Base-by-base conservation (phyloP, 2,113 vertebrate genomes). In the Psephotus haematonotus region DNA sequence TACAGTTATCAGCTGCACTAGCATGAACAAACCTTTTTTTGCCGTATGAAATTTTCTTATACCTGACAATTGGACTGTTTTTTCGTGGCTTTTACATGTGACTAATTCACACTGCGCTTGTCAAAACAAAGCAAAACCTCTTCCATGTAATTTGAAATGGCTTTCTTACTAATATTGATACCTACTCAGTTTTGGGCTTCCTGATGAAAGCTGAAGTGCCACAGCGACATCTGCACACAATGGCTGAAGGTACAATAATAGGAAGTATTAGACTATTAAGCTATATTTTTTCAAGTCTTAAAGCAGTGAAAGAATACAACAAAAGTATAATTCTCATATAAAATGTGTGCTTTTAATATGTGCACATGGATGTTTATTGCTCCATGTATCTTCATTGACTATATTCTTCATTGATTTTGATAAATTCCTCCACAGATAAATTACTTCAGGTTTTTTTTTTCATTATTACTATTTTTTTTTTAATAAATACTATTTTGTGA, bases 161-260 rank as follows among this genome's bases (percentile, higher is more conserved):
- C 10, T 52, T 91, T 70, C 17, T 49, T 64, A 49, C 28, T 59
- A 33, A 7, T 78, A 29, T 22, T 37, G 23, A 6, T 84, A 57
- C 17, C 14, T n/a, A 9, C 22, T 81, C 17, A 44, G 17, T 84
- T 92, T 71, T 65, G 29, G 25, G 29, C 19, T 87, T 92, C 17
- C 5, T 57, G 11, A 14, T 82, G 52, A 72, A 90, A 72, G 63
- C 47, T 86, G 43, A 78, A 49, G 68, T 84, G 60, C 55, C 2
- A 1, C 2, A 4, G 49, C 4, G 37, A 49, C 84, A 10, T 28
- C 24, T 67, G 6, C 2, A 3, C 52, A 46, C 1, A 2, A 6
- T 63, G 31, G 9, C 53, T 83, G 15, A 81, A 52, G 27, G 27
- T 63, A 33, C 24, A 49, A 13, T 74, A 52, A 18, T 37, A 65